Percentiles rank a stretch among this genome's conserved stretches.
Evolutionary conservation across 2,113 vertebrate species (phyloP).

Genomic region (Calonectris borealis): DNA sequence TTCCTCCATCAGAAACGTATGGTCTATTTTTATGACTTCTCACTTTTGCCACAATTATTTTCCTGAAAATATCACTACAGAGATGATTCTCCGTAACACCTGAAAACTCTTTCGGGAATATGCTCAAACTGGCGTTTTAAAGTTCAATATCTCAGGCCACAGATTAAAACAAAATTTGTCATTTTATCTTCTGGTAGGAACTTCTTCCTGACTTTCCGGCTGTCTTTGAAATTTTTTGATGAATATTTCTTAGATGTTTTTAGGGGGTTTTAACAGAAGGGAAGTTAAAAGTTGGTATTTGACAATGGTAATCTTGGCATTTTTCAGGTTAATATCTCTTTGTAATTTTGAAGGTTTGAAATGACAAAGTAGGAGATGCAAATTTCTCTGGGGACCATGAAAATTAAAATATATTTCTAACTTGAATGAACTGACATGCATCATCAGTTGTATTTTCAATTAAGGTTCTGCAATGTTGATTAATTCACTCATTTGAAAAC

Average conservation of each 20-base stretch:
- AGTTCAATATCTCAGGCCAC: background rate
- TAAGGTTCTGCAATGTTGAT: constrained; percentile 59
- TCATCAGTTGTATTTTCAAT: constrained; percentile 62
- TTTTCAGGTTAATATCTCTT: constrained; percentile 14
- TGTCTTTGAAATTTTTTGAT: background rate
- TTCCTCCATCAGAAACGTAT: background rate
- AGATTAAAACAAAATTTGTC: background rate
- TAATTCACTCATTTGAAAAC: constrained; percentile 63
- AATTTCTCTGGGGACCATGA: constrained; percentile 31
- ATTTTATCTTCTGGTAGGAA: background rate
- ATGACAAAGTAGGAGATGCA: background rate
- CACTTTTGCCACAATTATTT: background rate
- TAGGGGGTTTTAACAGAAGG: background rate
- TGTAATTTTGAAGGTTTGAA: background rate
- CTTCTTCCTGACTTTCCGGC: background rate
- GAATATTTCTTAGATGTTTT: background rate
- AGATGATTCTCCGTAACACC: background rate
- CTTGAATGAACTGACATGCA: constrained; percentile 51
- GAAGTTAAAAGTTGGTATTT: background rate
- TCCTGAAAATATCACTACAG: background rate
- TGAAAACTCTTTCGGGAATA: background rate
- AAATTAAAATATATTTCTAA: constrained; percentile 55
- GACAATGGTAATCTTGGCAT: background rate
- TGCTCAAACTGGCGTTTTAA: background rate
- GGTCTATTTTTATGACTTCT: background rate